A percentile compares a stretch with the other conserved stretches of the same genome.
phyloP scores from a whole-genome alignment of 2,888 invertebrate genomes.

The Noctua comes region DNA sequence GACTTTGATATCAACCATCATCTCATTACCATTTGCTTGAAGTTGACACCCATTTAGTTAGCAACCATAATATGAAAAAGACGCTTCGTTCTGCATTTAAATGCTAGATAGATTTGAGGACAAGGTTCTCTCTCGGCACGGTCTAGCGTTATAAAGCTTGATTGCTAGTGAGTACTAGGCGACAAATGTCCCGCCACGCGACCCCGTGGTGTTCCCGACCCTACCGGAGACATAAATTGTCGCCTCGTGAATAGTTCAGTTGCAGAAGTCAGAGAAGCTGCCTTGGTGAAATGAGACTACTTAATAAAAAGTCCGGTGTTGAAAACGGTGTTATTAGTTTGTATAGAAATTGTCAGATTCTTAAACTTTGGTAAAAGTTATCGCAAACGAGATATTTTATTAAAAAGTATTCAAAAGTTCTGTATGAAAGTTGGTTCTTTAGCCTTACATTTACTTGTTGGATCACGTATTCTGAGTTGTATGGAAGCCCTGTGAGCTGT shows the following conservation, averaged over 20 bases:
- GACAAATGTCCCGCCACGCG: neutral
- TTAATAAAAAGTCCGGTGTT: neutral
- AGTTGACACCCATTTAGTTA: constrained; percentile 25
- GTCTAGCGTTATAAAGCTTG: constrained; percentile 16
- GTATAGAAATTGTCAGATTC: neutral
- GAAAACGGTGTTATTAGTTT: constrained; percentile 8
- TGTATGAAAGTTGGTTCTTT: neutral
- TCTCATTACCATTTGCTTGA: constrained; percentile 25
- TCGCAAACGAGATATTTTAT: neutral
- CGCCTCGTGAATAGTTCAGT: neutral
- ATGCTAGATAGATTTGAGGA: constrained; percentile 31
- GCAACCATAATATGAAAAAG: constrained; percentile 4
- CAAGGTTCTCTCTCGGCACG: constrained; percentile 25
- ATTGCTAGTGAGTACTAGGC: constrained; percentile 16
- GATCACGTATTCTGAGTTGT: constrained; percentile 17
- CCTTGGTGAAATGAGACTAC: neutral
- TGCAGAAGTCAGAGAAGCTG: neutral
- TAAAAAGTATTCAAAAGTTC: neutral
- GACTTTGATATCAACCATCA: constrained; percentile 6
- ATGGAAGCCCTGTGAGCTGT: constrained; percentile 55
- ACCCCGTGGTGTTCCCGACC: neutral
- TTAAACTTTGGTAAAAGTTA: neutral
- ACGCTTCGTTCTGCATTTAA: constrained; percentile 20
- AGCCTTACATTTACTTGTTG: neutral
- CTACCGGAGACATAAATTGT: neutral